Conservation (phyloP, 1,140 invertebrate species). For the Pissodes strobi region DNA sequence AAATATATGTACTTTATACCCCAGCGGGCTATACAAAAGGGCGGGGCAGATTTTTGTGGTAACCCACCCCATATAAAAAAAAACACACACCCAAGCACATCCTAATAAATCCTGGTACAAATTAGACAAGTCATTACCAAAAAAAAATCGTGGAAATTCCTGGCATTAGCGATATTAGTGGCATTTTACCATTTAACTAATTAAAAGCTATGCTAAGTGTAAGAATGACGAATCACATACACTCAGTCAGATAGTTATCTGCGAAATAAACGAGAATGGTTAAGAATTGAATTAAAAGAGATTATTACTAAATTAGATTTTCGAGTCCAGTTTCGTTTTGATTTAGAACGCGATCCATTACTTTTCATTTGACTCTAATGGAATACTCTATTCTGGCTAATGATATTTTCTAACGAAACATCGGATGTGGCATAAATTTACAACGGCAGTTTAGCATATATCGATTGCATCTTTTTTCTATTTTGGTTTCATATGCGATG, state of each 20-base stretch:
- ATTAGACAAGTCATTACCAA: constrained; percentile 32
- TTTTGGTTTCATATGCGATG: too few species aligned
- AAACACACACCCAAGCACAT: constrained; percentile 12
- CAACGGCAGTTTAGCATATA: too few species aligned
- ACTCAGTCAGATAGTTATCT: constrained; percentile 27
- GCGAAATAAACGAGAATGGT: constrained; percentile 21
- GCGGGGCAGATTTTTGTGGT: constrained; percentile 1
- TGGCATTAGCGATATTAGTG: constrained; percentile 16
- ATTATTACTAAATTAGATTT: constrained; percentile 3
- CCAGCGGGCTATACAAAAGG: background rate
- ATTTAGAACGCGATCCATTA: too few species aligned
- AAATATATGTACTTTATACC: constrained; percentile 1
- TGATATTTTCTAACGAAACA: too few species aligned
- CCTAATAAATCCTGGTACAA: constrained; percentile 29
- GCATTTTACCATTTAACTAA: constrained; percentile 24
- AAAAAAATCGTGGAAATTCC: constrained; percentile 28
- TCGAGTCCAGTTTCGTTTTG: too few species aligned
- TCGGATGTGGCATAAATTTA: too few species aligned
- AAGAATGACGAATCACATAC: constrained; percentile 32
- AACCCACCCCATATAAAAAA: background rate
- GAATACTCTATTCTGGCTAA: too few species aligned
- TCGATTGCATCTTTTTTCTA: too few species aligned
- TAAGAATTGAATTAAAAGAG: constrained; percentile 25
- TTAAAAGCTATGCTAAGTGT: constrained; percentile 28
- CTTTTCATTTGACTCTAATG: too few species aligned